Evolutionary conservation across 2,797 vertebrate genomes (phyloP).

Genomic region (Petrocephalus sullivani): DNA sequence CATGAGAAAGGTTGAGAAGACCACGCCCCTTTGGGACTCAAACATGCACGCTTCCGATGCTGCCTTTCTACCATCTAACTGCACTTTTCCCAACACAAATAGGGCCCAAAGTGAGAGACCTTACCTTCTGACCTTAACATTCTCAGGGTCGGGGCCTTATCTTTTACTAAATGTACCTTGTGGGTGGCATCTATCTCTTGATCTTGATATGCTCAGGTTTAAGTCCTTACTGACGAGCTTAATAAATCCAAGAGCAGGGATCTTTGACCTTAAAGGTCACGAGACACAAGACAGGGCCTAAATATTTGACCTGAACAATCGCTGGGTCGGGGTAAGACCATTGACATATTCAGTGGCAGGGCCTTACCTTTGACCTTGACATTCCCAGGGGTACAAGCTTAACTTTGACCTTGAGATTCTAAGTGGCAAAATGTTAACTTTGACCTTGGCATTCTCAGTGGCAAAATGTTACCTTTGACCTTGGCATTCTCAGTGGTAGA

Average conservation of each 20-base stretch:
- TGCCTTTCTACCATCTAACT: not conserved
- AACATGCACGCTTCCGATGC: not conserved
- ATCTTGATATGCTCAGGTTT: not conserved
- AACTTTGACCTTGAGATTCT: not conserved
- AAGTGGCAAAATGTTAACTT: not conserved
- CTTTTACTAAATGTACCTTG: not conserved
- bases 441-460: not conserved
- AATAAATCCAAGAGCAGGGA: conserved; percentile 35
- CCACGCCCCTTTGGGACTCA: not conserved
- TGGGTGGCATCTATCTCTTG: not conserved
- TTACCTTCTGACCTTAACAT: not conserved
- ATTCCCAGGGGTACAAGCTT: not conserved
- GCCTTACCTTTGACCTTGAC: not conserved
- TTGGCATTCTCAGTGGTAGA: not conserved
- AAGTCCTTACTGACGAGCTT: not conserved
- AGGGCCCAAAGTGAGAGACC: not conserved
- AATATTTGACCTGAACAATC: not conserved
- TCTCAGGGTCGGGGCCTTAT: not conserved
- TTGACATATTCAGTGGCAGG: not conserved
- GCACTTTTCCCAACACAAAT: not conserved
- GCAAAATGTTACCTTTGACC: not conserved
- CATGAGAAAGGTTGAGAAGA: not conserved
- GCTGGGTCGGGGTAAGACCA: not conserved
- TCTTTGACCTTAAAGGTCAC: conserved; percentile 91
- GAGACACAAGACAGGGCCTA: not conserved